These are phyloP conservation scores for Gibbula magus DNA, from an alignment of 2,888 invertebrate species.

Conservation along the genomic window DNA sequence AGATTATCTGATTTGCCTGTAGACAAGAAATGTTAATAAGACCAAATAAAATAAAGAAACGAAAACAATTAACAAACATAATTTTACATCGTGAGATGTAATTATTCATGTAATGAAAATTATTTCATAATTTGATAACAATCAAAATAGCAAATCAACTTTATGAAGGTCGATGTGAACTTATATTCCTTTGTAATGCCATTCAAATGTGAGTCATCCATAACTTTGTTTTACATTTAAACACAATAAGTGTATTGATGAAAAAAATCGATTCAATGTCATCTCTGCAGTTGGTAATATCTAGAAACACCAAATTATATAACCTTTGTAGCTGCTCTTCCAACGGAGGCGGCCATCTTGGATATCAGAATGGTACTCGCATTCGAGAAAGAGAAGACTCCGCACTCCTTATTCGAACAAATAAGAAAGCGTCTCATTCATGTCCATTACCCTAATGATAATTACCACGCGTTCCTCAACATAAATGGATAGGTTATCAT, in stretches of 20 bases:
- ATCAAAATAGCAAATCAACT: background rate
- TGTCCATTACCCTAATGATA: too few relatives aligned
- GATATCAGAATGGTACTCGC: background rate
- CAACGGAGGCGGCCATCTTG: background rate
- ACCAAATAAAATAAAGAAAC: too few relatives aligned
- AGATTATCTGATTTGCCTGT: too few relatives aligned
- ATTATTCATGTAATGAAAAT: too few relatives aligned
- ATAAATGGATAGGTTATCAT: too few relatives aligned
- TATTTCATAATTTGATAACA: too few relatives aligned
- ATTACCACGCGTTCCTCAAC: too few relatives aligned
- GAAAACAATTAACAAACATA: too few relatives aligned
- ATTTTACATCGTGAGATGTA: too few relatives aligned
- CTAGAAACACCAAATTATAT: background rate
- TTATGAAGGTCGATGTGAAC: background rate
- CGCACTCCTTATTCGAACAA: background rate
- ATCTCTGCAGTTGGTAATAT: background rate
- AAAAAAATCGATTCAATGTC: background rate
- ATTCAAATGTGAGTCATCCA: background rate
- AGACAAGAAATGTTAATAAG: too few relatives aligned
- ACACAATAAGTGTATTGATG: background rate
- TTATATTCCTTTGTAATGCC: background rate
- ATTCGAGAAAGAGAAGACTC: background rate
- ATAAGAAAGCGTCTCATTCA: too few relatives aligned
- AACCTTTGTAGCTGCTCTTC: background rate
- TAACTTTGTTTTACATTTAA: background rate